Conservation (phyloP, 2,888 invertebrate species). For the Branchellion lobata region DNA sequence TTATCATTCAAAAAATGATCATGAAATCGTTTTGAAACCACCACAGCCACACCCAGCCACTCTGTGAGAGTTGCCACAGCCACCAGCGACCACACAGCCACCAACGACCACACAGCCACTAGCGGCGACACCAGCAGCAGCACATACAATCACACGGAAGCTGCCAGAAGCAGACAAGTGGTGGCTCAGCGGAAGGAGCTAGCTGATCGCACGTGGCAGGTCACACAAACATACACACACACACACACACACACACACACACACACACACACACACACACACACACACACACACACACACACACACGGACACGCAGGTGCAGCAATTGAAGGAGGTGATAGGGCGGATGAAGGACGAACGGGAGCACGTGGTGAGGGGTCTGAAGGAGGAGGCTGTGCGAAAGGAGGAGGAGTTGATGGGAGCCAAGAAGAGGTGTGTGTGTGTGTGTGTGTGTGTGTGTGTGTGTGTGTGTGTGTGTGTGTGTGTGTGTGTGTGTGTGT, state of each 20-base stretch:
- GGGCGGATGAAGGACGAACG: neutral
- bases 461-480: too few species aligned
- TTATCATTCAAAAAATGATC: too few species aligned
- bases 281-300: neutral
- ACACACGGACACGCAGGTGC: neutral
- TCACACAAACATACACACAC: too few species aligned
- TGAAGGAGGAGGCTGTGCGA: neutral
- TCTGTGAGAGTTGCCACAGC: neutral
- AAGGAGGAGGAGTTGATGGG: neutral
- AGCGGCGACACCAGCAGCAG: neutral
- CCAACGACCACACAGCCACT: neutral
- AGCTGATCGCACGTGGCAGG: too few species aligned
- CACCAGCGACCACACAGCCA: neutral
- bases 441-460: neutral
- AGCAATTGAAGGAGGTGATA: neutral
- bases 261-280: neutral
- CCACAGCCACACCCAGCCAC: too few species aligned
- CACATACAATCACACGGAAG: neutral
- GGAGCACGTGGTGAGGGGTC: neutral
- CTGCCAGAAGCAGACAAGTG: neutral
- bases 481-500: too few species aligned
- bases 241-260: too few species aligned
- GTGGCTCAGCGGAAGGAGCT: too few species aligned
- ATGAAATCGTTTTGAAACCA: too few species aligned
- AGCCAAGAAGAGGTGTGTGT: neutral